Percentiles rank a stretch among this genome's conserved stretches.
phyloP scores from a whole-genome alignment of 2,797 vertebrate genomes.

The Lates japonicus region DNA sequence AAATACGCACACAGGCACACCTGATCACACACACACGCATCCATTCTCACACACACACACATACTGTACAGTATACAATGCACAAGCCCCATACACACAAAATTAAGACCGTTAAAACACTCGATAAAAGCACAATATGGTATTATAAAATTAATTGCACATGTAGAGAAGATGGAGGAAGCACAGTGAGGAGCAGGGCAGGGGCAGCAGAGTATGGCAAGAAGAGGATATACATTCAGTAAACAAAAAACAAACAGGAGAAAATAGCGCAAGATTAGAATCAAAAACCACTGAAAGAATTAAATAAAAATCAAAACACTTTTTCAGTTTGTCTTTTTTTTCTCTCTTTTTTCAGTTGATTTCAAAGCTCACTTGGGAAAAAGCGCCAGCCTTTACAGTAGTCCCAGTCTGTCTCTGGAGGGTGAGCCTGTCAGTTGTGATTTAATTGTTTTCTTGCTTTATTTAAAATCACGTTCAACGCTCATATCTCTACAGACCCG shows the following conservation, averaged over 20 bases:
- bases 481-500: constrained; percentile 77
- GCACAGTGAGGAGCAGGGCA: constrained; percentile 48
- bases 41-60: constrained; percentile 38
- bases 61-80: constrained; percentile 77
- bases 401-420: constrained; percentile 44
- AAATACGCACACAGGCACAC: constrained; percentile 59
- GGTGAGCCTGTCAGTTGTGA: constrained; percentile 56
- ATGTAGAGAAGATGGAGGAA: constrained; percentile 72
- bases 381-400: constrained; percentile 53
- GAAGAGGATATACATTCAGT: constrained; percentile 81
- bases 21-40: constrained; percentile 32
- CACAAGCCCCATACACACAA: constrained; percentile 73
- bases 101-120: constrained; percentile 76
- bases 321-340: constrained; percentile 70
- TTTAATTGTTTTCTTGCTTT: constrained; percentile 72
- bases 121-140: constrained; percentile 90
- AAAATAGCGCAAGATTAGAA: constrained; percentile 75
- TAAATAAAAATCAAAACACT: constrained; percentile 78
- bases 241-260: constrained; percentile 59
- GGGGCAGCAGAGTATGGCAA: constrained; percentile 55
- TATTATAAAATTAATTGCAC: constrained; percentile 87
- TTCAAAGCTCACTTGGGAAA: constrained; percentile 54
- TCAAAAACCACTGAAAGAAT: constrained; percentile 77
- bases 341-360: constrained; percentile 55
- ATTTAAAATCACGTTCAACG: constrained; percentile 77